Base-by-base conservation (phyloP, 2,113 vertebrate genomes). In the Tachycineta bicolor region DNA sequence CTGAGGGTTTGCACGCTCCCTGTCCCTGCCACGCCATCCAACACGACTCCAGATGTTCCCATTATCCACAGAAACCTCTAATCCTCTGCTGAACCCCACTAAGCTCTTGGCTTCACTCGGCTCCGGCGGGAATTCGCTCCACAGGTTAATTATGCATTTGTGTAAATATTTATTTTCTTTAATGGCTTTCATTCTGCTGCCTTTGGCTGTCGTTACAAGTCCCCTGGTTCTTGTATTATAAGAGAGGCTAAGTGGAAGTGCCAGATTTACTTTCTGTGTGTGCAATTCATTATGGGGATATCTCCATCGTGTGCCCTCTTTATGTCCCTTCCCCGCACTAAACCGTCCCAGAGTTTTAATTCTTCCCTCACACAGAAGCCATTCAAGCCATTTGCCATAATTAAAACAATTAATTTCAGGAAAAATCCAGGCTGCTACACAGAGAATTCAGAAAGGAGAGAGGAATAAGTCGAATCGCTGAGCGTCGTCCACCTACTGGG, bases 331-430 rank as follows among this genome's bases (percentile, higher is more conserved):
- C 73, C 83, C 73, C 2, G 17, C 76, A 62, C 88, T 86, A 92
- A 96, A 90, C 73, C 9, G 2, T 87, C 93, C 85, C 90, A 89
- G 76, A 75, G 89, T 94, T 94, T 94, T 88, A 90, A 97, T 96
- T 95, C 94, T 74, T 83, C 67, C 77, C 77, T 77, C 92, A 53
- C 80, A 34, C 65, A 95, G 73, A 90, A 96, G 76, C 88, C 64
- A 65, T 95, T 96, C 83, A 70, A 94, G 88, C 79, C 83, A 90
- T 94, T 95, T 94, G 56, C 90, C 76, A 71, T 96, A 96, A 96
- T 95, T 96, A 96, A 96, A 97, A 86, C 93, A 93, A 96, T 96
- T 97, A 94, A 97, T 96, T 96, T 90, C 83, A 62, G 84, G 83
- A 44, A 62, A 62, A 95, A 90, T 49, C 68, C 86, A 65, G 88